A percentile compares a stretch with the other conserved stretches of the same genome.
These are phyloP conservation scores for Macrophya alboannulata DNA, from an alignment of 2,888 invertebrate genomes.

Conservation along the genomic window DNA sequence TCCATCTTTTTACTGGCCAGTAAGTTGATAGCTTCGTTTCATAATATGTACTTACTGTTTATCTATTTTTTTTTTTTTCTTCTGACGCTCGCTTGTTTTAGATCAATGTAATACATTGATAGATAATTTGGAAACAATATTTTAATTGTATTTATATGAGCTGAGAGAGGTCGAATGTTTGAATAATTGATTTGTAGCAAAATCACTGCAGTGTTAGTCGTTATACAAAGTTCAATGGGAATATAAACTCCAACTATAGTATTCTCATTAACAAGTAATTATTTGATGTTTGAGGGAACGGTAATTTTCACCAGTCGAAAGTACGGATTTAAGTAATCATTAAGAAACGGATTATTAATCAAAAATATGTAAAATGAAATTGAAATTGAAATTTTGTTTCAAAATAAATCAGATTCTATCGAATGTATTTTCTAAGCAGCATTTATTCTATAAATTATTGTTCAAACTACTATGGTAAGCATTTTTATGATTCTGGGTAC, in stretches of 20 bases:
- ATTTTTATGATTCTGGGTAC: constrained; percentile 1
- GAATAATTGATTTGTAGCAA: neutral
- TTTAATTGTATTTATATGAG: neutral
- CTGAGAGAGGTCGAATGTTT: neutral
- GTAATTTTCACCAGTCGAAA: neutral
- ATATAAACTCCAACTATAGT: neutral
- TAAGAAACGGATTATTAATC: neutral
- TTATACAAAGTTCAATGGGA: neutral
- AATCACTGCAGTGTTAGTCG: neutral
- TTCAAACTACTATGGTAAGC: neutral
- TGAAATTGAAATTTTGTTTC: neutral
- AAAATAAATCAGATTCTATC: constrained; percentile 11
- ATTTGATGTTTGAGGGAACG: neutral
- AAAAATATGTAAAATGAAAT: neutral
- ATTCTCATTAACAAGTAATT: neutral
- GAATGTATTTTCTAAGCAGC: neutral
- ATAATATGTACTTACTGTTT: neutral
- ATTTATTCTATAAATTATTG: constrained; percentile 5
- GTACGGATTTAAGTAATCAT: neutral
- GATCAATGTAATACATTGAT: constrained; percentile 19
- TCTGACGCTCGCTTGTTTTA: neutral
- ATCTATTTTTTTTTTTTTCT: neutral
- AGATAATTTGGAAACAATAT: neutral
- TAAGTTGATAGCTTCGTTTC: neutral
- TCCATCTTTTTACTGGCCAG: neutral